phyloP scores from a whole-genome alignment of 1,140 invertebrate species.

The Drosophila ironensis region DNA sequence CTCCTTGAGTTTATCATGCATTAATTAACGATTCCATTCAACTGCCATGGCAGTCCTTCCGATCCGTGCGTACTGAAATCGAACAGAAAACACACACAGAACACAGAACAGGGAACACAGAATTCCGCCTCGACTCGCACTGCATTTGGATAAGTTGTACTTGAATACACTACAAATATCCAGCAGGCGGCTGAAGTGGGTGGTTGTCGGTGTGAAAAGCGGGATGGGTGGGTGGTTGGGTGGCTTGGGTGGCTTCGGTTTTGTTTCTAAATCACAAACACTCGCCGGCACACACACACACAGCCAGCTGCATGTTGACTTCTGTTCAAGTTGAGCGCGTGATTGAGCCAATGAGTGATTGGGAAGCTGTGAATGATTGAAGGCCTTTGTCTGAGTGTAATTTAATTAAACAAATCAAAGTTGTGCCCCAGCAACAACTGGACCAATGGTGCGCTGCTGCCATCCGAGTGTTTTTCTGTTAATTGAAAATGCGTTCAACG shows the following conservation, averaged over 20 bases:
- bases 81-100: too few species aligned
- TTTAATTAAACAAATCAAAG: constrained; percentile 79
- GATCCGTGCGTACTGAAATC: too few species aligned
- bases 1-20: constrained; percentile 28
- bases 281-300: constrained; percentile 13
- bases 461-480: constrained; percentile 55
- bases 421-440: constrained; percentile 8
- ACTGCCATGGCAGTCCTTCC: constrained; percentile 21
- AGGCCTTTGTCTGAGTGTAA: constrained; percentile 77
- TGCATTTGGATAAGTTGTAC: constrained; percentile 38
- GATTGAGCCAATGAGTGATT: constrained; percentile 79
- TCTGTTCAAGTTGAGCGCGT: constrained; percentile 60
- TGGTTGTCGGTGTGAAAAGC: background rate
- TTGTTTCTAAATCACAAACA: constrained; percentile 36
- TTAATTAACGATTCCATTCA: constrained; percentile 56
- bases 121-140: constrained; percentile 14
- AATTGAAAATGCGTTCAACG: constrained; percentile 74
- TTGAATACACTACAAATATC: constrained; percentile 29
- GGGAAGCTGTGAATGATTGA: constrained; percentile 78
- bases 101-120: constrained; percentile 33
- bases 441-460: too few species aligned
- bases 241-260: constrained; percentile 3
- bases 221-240: background rate
- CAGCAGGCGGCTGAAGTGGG: constrained; percentile 1
- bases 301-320: constrained; percentile 45